Evolutionary conservation across 1,140 invertebrate species (phyloP).

Genomic region (Zelostemma sp.): DNA sequence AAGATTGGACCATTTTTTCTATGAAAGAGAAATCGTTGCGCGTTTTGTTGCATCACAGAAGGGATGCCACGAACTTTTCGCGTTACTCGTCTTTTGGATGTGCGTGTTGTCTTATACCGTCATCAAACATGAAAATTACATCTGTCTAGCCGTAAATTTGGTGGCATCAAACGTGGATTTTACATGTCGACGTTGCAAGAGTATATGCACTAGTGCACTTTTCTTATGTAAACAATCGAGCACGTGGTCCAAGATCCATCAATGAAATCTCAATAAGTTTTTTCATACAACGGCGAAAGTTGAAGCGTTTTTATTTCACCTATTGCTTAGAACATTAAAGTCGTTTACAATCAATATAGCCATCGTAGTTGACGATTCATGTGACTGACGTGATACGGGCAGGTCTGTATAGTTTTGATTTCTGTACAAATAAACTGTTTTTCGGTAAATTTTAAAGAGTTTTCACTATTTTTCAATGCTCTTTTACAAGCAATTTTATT

Average conservation of each 20-base stretch:
- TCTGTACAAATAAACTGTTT: background rate
- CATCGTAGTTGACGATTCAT: background rate
- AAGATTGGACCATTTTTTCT: conserved; percentile 50
- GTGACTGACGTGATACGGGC: background rate
- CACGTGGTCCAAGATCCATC: background rate
- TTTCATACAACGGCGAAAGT: background rate
- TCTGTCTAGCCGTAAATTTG: conserved; percentile 17
- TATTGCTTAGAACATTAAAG: background rate
- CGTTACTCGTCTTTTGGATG: conserved; percentile 4
- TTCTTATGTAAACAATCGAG: conserved; percentile 17
- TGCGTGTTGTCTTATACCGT: no score
- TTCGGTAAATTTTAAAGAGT: conserved; percentile 5
- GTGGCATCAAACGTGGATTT: conserved; percentile 22
- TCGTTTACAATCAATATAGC: background rate
- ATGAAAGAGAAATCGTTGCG: conserved; percentile 45
- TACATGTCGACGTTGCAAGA: conserved; percentile 25
- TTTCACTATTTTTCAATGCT: conserved; percentile 31
- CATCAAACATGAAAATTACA: conserved; percentile 3
- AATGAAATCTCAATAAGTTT: background rate
- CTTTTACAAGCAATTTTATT: conserved; percentile 16
- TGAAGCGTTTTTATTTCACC: background rate
- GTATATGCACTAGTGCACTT: conserved; percentile 24
- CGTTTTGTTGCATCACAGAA: conserved; percentile 1
- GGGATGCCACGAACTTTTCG: background rate
- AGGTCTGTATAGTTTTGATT: conserved; percentile 22